Conservation (phyloP, 2,888 invertebrate genomes). For the Noctua comes region DNA sequence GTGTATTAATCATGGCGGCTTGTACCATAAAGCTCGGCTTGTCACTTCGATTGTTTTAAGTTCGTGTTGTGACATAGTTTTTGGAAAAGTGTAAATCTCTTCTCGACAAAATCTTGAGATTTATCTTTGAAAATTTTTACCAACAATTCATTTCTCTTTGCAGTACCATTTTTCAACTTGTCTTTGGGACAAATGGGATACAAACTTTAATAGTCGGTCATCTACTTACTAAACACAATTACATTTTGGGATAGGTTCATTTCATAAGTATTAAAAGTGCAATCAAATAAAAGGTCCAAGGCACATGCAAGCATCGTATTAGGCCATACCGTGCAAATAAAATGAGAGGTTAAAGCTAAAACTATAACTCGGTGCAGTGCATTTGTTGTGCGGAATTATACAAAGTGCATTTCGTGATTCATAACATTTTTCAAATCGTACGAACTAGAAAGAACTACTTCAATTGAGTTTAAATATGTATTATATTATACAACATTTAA, state of each 20-base stretch:
- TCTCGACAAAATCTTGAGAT: conserved; percentile 5
- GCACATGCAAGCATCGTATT: conserved; percentile 62
- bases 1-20: conserved; percentile 67
- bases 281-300: background rate
- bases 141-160: background rate
- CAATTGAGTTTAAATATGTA: conserved; percentile 23
- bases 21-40: conserved; percentile 59
- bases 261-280: background rate
- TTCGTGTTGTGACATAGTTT: conserved; percentile 46
- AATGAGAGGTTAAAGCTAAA: conserved; percentile 36
- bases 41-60: conserved; percentile 54
- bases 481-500: conserved; percentile 32
- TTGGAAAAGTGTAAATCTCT: conserved; percentile 26
- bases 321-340: conserved; percentile 61
- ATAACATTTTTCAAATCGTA: conserved; percentile 52
- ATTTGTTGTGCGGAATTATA: conserved; percentile 49
- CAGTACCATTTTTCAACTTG: background rate
- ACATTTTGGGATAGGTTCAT: background rate
- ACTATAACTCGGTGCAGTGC: conserved; percentile 50
- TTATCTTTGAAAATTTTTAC: background rate
- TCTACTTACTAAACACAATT: background rate
- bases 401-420: conserved; percentile 61
- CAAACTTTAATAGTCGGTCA: background rate
- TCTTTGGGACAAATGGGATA: background rate
- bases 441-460: conserved; percentile 38